A percentile compares a stretch with the other conserved stretches of the same genome.
phyloP scores from a whole-genome alignment of 2,888 invertebrate genomes.

The Rotaria sp. region DNA sequence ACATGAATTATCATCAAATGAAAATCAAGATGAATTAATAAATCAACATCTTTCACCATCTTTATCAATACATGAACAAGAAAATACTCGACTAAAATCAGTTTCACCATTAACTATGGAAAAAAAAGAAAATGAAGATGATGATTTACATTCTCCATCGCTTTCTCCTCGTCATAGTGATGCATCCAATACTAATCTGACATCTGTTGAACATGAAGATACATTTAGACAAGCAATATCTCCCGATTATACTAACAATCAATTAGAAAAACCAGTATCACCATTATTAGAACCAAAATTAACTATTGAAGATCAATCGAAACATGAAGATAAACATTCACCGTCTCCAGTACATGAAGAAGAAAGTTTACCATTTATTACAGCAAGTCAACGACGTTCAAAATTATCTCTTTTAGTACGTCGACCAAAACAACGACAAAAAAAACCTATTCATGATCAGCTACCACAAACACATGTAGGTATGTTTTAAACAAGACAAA shows the following conservation, averaged over 20 bases:
- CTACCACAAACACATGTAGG: no score
- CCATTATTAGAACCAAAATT: no score
- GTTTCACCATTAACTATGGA: background rate
- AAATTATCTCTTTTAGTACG: no score
- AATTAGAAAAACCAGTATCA: no score
- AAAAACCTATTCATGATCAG: no score
- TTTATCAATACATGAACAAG: background rate
- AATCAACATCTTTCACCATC: background rate
- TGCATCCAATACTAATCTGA: background rate
- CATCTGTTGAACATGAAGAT: background rate
- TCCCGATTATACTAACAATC: background rate
- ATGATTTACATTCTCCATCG: background rate
- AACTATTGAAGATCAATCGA: no score
- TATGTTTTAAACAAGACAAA: no score
- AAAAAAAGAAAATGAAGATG: background rate
- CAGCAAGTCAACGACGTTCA: no score
- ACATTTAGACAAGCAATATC: background rate
- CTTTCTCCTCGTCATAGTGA: background rate
- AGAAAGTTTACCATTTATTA: background rate
- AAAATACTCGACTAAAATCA: background rate
- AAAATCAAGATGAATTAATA: background rate
- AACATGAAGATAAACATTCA: no score
- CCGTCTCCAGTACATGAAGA: no score
- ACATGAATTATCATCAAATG: no score
- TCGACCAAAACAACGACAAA: no score